Evolutionary conservation across 2,888 invertebrate species (phyloP).

Genomic region (Hipparchia semele): DNA sequence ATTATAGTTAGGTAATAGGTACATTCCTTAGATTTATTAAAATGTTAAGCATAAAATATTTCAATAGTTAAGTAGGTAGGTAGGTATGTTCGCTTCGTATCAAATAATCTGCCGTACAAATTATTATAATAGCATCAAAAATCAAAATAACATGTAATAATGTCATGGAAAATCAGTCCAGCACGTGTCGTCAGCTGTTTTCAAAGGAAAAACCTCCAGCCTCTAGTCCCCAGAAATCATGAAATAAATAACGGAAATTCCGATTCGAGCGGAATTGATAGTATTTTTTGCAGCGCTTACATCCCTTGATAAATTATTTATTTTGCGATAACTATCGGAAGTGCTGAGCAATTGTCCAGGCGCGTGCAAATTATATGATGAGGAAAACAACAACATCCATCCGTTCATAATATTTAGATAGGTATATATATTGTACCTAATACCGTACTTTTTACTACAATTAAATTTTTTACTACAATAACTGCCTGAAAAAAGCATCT

Average conservation of each 20-base stretch:
- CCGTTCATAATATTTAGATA: constrained; percentile 4
- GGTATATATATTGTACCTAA: neutral
- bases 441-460: too few relatives aligned
- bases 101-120: too few relatives aligned
- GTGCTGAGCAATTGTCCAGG: constrained; percentile 33
- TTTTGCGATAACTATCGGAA: constrained; percentile 50
- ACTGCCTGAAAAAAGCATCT: too few relatives aligned
- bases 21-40: too few relatives aligned
- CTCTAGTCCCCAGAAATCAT: constrained; percentile 17
- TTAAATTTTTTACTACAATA: too few relatives aligned
- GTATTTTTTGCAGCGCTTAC: constrained; percentile 52
- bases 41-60: too few relatives aligned
- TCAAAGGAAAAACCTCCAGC: neutral
- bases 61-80: too few relatives aligned
- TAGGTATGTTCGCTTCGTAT: too few relatives aligned
- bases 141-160: too few relatives aligned
- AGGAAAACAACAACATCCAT: neutral
- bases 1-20: too few relatives aligned
- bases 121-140: too few relatives aligned
- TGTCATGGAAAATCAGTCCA: too few relatives aligned
- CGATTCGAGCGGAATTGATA: constrained; percentile 44
- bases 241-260: constrained; percentile 35
- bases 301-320: constrained; percentile 51
- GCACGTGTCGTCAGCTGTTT: neutral
- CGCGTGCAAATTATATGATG: constrained; percentile 2